Evolutionary conservation across 2,888 invertebrate species (phyloP).

Genomic region (Melipona bicolor): DNA sequence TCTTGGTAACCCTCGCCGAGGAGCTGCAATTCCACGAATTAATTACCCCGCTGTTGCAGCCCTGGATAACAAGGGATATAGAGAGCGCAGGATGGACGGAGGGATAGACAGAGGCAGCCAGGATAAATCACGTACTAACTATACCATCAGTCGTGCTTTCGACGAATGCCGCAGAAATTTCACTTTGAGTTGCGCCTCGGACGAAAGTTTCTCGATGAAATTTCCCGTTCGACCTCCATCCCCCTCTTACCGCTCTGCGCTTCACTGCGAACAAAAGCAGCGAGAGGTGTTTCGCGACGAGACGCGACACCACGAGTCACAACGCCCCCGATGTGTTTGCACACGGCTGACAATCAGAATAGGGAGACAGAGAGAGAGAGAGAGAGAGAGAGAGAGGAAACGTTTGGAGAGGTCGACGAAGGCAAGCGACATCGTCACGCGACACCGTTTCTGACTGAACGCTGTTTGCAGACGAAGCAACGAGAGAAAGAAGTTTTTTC

Average conservation of each 20-base stretch:
- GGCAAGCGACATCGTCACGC: constrained; percentile 12
- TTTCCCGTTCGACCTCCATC: constrained; percentile 29
- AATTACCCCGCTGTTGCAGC: constrained; percentile 54
- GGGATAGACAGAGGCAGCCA: background rate
- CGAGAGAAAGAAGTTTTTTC: constrained; percentile 20
- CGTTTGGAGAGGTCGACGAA: constrained; percentile 10
- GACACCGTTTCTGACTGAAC: constrained; percentile 14
- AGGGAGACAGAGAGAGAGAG: background rate
- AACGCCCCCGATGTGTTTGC: constrained; percentile 35
- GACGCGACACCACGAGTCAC: background rate
- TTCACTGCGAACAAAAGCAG: constrained; percentile 22
- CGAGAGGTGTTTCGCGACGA: background rate
- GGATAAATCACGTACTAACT: constrained; percentile 56
- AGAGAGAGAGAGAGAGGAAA: background rate
- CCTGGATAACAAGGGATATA: constrained; percentile 59
- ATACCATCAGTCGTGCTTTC: constrained; percentile 44
- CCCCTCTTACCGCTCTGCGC: background rate
- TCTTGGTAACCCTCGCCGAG: constrained; percentile 25
- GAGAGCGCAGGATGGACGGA: constrained; percentile 24
- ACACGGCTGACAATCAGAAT: constrained; percentile 16
- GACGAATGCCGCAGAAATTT: constrained; percentile 52
- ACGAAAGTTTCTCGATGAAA: constrained; percentile 49
- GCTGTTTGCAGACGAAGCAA: constrained; percentile 11
- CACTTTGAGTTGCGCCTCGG: background rate
- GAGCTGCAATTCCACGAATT: constrained; percentile 61